A percentile compares a stretch with the other conserved stretches of the same genome.
Conservation (phyloP, 2,797 vertebrate genomes). For the Mus minutoides region DNA sequence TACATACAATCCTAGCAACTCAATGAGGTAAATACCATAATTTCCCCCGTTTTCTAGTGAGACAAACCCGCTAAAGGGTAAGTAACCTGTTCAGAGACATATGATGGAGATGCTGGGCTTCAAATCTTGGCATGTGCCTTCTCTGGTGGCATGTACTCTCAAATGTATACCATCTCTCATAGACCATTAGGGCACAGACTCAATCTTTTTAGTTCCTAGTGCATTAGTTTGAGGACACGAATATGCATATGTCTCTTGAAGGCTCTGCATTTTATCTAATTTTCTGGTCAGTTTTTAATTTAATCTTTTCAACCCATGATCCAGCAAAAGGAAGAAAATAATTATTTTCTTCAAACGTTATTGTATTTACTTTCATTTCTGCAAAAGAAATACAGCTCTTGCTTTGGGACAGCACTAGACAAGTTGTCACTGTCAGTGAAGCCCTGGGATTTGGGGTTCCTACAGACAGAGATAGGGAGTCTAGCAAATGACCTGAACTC, state of each 20-base stretch:
- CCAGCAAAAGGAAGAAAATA: slow-evolving; percentile 21
- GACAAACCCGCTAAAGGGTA: neutral
- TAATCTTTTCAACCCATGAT: neutral
- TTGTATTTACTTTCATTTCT: neutral
- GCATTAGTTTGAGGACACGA: neutral
- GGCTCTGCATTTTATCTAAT: neutral
- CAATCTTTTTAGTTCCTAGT: neutral
- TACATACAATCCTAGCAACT: neutral
- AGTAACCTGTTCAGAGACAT: neutral
- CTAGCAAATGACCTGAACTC: neutral
- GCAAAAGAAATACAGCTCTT: neutral
- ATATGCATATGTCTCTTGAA: neutral
- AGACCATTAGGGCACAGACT: neutral
- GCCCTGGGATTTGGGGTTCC: neutral
- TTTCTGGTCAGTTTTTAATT: neutral
- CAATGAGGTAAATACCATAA: neutral
- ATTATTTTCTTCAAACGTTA: neutral
- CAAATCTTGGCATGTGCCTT: neutral
- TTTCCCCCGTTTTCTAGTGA: neutral
- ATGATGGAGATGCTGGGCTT: neutral
- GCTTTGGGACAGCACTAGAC: neutral
- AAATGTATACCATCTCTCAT: neutral
- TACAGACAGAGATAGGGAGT: neutral
- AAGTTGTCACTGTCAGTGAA: neutral
- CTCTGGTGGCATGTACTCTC: neutral